Conservation (phyloP, 2,888 invertebrate species). For the Cepaea hortensis region DNA sequence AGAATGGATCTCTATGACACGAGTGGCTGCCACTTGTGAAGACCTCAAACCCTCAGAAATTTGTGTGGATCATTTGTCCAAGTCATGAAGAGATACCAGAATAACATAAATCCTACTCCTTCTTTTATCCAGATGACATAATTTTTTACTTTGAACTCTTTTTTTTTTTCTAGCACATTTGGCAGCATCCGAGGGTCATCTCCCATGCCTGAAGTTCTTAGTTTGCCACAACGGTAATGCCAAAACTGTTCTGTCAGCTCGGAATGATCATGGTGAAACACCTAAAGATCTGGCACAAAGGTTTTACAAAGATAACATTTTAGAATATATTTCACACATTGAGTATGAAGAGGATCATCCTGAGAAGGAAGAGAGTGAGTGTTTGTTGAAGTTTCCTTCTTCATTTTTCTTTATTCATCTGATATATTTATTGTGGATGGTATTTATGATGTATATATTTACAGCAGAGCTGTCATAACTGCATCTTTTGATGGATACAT, state of each 20-base stretch:
- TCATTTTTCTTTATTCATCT: neutral
- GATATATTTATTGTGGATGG: neutral
- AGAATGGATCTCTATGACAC: too few species aligned
- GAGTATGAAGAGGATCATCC: constrained; percentile 76
- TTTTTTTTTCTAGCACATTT: constrained; percentile 68
- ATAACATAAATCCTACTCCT: neutral
- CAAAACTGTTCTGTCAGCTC: constrained; percentile 70
- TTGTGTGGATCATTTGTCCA: too few species aligned
- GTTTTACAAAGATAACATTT: constrained; percentile 75
- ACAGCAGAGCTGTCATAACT: too few species aligned
- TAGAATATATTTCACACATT: constrained; percentile 75
- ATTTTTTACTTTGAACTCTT: neutral
- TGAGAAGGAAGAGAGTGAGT: constrained; percentile 75
- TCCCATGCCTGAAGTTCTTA: constrained; percentile 70
- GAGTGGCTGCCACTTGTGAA: too few species aligned
- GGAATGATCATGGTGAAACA: constrained; percentile 77
- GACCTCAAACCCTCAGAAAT: too few species aligned
- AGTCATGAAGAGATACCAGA: too few species aligned
- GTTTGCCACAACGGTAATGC: constrained; percentile 71
- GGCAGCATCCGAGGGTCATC: constrained; percentile 75
- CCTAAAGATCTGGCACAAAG: constrained; percentile 76
- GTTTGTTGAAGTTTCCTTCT: neutral
- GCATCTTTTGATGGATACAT: too few species aligned
- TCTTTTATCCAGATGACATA: neutral
- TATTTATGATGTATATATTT: too few species aligned